Evolutionary conservation across 1,140 invertebrate genomes (phyloP).

Genomic region (Brachionus asplanchnoidis): DNA sequence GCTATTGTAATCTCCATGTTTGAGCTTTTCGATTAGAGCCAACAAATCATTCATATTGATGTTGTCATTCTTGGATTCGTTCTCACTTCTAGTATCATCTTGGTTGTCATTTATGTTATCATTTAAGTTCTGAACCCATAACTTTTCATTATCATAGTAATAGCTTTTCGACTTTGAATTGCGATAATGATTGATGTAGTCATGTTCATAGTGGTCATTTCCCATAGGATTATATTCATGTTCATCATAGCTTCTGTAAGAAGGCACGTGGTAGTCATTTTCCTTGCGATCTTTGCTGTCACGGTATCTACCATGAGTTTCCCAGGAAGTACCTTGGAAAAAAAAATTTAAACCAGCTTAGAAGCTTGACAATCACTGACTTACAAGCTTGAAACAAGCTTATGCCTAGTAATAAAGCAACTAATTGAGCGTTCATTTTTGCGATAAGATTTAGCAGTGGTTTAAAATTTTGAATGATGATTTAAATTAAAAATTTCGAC

Average conservation of each 20-base stretch:
- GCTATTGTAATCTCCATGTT: neutral
- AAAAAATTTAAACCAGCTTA: neutral
- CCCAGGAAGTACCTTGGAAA: neutral
- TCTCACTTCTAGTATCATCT: neutral
- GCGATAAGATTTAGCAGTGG: neutral
- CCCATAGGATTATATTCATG: neutral
- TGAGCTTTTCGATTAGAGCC: neutral
- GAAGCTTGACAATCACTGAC: neutral
- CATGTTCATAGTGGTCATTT: neutral
- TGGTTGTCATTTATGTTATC: neutral
- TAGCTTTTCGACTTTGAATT: neutral
- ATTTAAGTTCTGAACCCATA: slow-evolving; percentile 15
- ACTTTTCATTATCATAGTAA: neutral
- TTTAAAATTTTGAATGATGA: neutral
- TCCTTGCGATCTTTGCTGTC: neutral
- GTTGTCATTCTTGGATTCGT: slow-evolving; percentile 23
- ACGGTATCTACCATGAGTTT: neutral
- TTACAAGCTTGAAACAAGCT: neutral
- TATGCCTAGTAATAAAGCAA: neutral
- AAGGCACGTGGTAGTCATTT: neutral
- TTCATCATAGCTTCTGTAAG: neutral
- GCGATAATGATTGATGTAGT: neutral
- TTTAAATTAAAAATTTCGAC: neutral
- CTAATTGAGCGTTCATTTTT: slow-evolving; percentile 20
- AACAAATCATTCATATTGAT: slow-evolving; percentile 18